Evolutionary conservation across 1,140 invertebrate genomes (phyloP).

Genomic region (Antheraea pernyi): DNA sequence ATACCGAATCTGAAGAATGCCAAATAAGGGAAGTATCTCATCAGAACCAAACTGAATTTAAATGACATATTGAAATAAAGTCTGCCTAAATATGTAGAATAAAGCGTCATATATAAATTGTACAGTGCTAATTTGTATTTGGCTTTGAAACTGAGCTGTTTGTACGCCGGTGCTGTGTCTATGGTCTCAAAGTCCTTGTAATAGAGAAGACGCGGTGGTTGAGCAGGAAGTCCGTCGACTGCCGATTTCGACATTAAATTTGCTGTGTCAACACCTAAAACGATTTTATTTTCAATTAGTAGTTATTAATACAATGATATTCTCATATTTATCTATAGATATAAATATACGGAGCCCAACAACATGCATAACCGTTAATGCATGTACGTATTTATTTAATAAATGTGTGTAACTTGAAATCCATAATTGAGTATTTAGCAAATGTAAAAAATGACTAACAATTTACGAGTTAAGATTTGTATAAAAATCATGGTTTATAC

Average conservation of each 20-base stretch:
- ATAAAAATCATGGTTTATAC: no score
- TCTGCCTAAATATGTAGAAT: slow-evolving; percentile 46
- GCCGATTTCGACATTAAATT: slow-evolving; percentile 39
- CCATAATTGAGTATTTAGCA: no score
- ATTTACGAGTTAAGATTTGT: no score
- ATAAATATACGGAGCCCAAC: no score
- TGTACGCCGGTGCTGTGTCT: slow-evolving; percentile 43
- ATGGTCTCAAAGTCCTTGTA: slow-evolving; percentile 46
- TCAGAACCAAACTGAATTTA: slow-evolving; percentile 45
- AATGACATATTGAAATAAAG: slow-evolving; percentile 61
- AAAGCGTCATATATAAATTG: slow-evolving; percentile 26
- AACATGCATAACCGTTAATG: no score
- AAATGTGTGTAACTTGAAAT: no score
- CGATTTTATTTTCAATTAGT: no score
- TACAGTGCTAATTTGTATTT: slow-evolving; percentile 44
- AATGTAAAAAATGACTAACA: no score
- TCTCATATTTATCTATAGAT: no score
- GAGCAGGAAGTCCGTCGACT: slow-evolving; percentile 35
- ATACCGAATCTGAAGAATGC: slow-evolving; percentile 64
- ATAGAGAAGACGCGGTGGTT: slow-evolving; percentile 36
- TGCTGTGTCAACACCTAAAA: slow-evolving; percentile 52
- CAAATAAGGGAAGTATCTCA: slow-evolving; percentile 70
- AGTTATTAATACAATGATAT: no score
- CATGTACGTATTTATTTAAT: no score
- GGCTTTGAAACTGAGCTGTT: slow-evolving; percentile 32